Base-by-base conservation (phyloP, 2,888 invertebrate species). In the Drosophila kuntzei region DNA sequence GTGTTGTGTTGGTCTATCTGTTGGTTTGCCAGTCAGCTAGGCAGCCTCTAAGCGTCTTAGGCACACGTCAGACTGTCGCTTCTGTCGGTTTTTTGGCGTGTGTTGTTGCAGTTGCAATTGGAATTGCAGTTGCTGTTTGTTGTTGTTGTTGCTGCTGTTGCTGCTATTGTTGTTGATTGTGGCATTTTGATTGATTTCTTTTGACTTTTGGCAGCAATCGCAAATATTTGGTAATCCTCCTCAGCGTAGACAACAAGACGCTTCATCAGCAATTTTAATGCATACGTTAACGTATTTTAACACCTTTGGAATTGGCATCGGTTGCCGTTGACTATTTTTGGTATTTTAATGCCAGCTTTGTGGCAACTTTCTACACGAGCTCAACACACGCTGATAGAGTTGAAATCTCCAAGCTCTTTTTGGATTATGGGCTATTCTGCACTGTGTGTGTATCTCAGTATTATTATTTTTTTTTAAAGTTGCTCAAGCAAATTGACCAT, bases 191-290 rank as follows among this genome's bases (percentile, higher is more conserved):
- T 87, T 87, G 89, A 87, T 87, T 87, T 87, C 82, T 80, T 82
- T 84, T 82, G 84, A 89, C 87, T 87, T 89, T 89, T 84, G 87
- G 75, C 83, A 78, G 71, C 83, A 77, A 79, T 87, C 75, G 71
- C 80, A 84, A 89, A 82, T 79, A 84, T 87, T 87, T 87, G 84
- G 85, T 87, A 86, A 86, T 85, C 86, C 80, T 51, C 64, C 76
- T 51, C 37, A 22, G 50, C 20, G 7, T 3, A 76, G 76, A 76
- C 76, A 47, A 71, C 87, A 81, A 74, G 80, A 79, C 72, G 84
- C 80, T 74, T 86, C 88, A 86, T 86, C 85, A 85, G 88, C 86
- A 80, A 79, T 78, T 87, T 84, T 79, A 87, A 87, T 85, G 84
- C 78, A 87, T 84, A 76, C 64, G 76, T 76, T 75, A 67, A 53